phyloP scores from a whole-genome alignment of 1,140 invertebrate genomes.

The Chironomus striatipennis region DNA sequence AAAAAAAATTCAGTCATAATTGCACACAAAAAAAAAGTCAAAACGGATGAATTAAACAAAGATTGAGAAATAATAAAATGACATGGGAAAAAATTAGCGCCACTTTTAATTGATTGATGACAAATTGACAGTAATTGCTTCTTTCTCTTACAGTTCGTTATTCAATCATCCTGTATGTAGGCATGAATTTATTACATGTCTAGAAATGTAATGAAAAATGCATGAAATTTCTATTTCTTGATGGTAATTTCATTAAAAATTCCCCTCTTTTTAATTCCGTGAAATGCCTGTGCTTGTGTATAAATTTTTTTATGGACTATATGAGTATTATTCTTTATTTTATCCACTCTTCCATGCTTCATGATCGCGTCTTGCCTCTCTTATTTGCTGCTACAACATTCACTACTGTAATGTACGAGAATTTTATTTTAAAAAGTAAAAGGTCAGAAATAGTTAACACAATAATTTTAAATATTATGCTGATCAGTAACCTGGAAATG shows the following conservation, averaged over 20 bases:
- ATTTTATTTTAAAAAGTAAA: not conserved
- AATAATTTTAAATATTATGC: not conserved
- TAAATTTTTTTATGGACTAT: not conserved
- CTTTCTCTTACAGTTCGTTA: slow-evolving; percentile 1
- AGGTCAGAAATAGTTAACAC: not conserved
- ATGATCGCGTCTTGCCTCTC: not conserved
- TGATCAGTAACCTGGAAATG: not conserved
- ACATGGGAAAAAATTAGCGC: too few relatives aligned
- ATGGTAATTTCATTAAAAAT: slow-evolving; percentile 10
- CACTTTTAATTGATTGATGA: slow-evolving; percentile 5
- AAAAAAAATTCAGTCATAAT: too few relatives aligned
- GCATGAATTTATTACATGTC: slow-evolving; percentile 1
- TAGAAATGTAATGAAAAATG: not conserved
- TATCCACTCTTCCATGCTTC: not conserved
- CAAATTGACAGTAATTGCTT: not conserved
- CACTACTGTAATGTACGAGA: too few relatives aligned
- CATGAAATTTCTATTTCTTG: not conserved
- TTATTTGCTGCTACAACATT: not conserved
- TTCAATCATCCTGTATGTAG: not conserved
- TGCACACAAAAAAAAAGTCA: too few relatives aligned
- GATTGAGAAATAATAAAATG: too few relatives aligned
- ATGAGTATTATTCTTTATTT: slow-evolving; percentile 8
- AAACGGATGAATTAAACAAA: too few relatives aligned
- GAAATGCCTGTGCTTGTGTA: not conserved
- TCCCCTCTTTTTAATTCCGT: not conserved